phyloP scores from a whole-genome alignment of 2,113 vertebrate genomes.

The Puntigrus tetrazona region DNA sequence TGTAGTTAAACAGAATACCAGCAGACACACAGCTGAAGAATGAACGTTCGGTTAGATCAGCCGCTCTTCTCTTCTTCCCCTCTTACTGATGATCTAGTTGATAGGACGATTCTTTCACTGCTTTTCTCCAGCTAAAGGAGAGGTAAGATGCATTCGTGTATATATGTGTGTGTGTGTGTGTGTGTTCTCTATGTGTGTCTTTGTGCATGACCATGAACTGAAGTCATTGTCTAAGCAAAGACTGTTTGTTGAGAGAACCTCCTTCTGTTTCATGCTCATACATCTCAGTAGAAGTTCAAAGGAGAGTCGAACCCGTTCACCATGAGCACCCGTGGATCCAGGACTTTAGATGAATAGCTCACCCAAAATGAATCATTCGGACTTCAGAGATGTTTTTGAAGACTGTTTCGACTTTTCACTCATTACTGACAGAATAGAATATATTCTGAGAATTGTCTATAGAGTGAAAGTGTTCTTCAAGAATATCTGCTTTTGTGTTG shows the following conservation, averaged over 20 bases:
- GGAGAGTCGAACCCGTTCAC: constrained; percentile 4
- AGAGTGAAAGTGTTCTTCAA: neutral
- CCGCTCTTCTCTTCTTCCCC: constrained; percentile 56
- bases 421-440: neutral
- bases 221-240: constrained; percentile 55
- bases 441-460: neutral
- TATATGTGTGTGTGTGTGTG: constrained; percentile 48
- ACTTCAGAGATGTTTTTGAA: neutral
- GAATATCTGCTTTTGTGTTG: neutral
- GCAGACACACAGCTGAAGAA: constrained; percentile 29
- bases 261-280: neutral
- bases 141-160: constrained; percentile 72
- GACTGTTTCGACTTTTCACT: neutral
- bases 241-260: constrained; percentile 16
- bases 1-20: constrained; percentile 26
- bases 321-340: neutral
- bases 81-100: constrained; percentile 72
- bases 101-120: constrained; percentile 77
- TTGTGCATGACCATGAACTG: constrained; percentile 58
- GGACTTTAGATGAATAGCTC: neutral
- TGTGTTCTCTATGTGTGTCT: constrained; percentile 51
- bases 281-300: neutral
- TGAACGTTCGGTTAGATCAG: constrained; percentile 60
- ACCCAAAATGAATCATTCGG: neutral
- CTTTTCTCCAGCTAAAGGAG: constrained; percentile 72